Base-by-base conservation (phyloP, 1,140 invertebrate species). In the Tetragonula clypearis region DNA sequence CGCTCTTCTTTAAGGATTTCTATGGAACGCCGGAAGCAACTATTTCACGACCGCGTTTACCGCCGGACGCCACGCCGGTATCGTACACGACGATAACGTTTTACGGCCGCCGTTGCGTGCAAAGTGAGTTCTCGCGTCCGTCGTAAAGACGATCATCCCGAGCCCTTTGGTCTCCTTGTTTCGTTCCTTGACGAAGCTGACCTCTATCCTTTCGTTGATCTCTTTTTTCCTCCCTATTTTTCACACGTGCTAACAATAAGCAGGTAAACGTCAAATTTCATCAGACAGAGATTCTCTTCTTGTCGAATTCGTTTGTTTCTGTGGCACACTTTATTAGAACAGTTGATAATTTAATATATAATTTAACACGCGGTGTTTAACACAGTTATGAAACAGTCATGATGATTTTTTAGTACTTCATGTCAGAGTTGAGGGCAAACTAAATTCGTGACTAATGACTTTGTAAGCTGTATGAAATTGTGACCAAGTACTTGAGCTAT, bases 1-100 rank as follows among this genome's bases (percentile, higher is more conserved):
- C 60, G 56, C 65, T 56, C 12, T 4, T 35, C 53, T 71, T 68
- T 15, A 21, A 49, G 62, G 73, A 82, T 26, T 66, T 66, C 56
- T 35, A n/a, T 11, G 21, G 3, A 14, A 21, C 58, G 30, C 41
- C 12, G 41, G 80, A 65, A 62, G 53, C 49, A 56, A 68, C 60
- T 6, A 62, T 82, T 76, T 82, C 72, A 41, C 30, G 41, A 21
- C 21, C 53, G 53, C 11, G 60, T 41, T 82, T 77, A 82, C 23
- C 72, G 23, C 11, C 41, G 49, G 56, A 53, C 41, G 68, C 58
- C 69, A 23, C 55, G 78, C 56, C 53, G n/a, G 21, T 26, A 30
- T 68, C 53, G 5, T 56, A 23, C 12, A 49, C 5, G 6, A 56
- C 62, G 65, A 82, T 82, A 82, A 58, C 73, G 14, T 56, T 82